phyloP scores from a whole-genome alignment of 2,113 vertebrate species.

The Takifugu bimaculatus region DNA sequence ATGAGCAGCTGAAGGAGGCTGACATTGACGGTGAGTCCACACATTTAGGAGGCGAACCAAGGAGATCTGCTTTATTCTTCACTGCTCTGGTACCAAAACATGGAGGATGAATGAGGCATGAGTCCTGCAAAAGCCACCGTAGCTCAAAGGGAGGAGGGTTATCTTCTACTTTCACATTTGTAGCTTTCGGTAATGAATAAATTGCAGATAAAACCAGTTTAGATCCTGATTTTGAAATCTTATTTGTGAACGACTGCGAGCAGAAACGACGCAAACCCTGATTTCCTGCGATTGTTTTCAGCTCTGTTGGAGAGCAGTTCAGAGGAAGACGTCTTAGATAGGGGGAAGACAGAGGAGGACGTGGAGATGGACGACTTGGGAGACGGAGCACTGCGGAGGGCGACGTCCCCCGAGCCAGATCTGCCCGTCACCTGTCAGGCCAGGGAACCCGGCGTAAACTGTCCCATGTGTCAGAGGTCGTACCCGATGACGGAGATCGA shows the following conservation, averaged over 20 bases:
- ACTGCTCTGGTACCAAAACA: too few relatives aligned
- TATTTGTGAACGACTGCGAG: too few relatives aligned
- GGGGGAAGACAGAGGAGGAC: not conserved
- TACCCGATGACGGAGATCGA: conserved; percentile 80
- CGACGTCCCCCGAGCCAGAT: conserved; percentile 11
- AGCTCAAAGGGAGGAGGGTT: too few relatives aligned
- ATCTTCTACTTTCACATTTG: too few relatives aligned
- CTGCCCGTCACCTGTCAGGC: not conserved
- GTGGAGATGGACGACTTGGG: conserved; percentile 13
- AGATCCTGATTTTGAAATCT: too few relatives aligned
- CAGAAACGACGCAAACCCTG: not conserved
- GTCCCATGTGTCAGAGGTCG: conserved; percentile 82
- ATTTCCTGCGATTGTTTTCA: conserved; percentile 4
- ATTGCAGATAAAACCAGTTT: too few relatives aligned
- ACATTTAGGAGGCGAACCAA: not conserved
- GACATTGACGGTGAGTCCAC: conserved; percentile 27
- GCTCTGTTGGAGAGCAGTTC: not conserved
- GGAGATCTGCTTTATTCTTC: not conserved
- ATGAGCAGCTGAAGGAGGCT: not conserved
- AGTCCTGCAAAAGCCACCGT: too few relatives aligned
- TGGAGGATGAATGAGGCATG: too few relatives aligned
- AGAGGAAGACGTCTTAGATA: not conserved
- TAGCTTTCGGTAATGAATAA: too few relatives aligned
- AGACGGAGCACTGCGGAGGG: not conserved
- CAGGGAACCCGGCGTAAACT: conserved; percentile 58